These are phyloP conservation scores for Nematostella vectensis DNA, from an alignment of 92 coral and sea anemone species.

Conservation along the genomic window DNA sequence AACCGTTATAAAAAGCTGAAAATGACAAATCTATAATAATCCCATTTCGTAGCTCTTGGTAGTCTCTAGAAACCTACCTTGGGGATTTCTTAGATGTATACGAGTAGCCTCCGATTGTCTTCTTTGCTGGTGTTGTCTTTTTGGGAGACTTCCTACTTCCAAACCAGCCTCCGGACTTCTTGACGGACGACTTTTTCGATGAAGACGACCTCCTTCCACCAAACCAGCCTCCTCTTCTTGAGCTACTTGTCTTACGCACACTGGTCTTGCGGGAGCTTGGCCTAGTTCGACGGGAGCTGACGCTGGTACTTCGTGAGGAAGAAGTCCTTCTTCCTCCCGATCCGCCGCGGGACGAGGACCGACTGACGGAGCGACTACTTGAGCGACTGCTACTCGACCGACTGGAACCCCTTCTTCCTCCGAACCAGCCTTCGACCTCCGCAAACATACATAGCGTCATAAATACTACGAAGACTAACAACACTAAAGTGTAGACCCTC, in stretches of 20 bases:
- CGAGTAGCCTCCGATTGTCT: no score
- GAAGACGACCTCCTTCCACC: slow-evolving; percentile 11
- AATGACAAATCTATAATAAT: no score
- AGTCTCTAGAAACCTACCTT: no score
- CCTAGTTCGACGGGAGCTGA: slow-evolving; percentile 1
- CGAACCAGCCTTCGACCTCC: slow-evolving; percentile 47
- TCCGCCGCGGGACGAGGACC: neutral
- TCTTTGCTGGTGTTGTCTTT: neutral
- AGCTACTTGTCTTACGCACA: neutral
- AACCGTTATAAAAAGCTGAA: no score
- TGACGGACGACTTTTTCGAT: neutral
- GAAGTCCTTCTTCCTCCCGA: neutral
- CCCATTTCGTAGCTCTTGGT: no score
- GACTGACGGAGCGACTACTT: slow-evolving; percentile 3
- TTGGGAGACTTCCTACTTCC: no score
- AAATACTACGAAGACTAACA: slow-evolving; percentile 24
- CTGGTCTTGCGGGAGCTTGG: neutral
- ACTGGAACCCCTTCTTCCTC: slow-evolving; percentile 10
- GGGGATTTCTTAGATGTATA: no score
- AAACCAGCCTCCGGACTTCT: neutral
- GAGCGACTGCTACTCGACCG: slow-evolving; percentile 3
- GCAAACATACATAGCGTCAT: slow-evolving; percentile 35
- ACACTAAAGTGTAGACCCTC: slow-evolving; percentile 29
- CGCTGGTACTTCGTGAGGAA: neutral
- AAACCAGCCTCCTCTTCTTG: slow-evolving; percentile 13